Conservation (phyloP, 2,888 invertebrate species). For the Gasteruption jaculator region DNA sequence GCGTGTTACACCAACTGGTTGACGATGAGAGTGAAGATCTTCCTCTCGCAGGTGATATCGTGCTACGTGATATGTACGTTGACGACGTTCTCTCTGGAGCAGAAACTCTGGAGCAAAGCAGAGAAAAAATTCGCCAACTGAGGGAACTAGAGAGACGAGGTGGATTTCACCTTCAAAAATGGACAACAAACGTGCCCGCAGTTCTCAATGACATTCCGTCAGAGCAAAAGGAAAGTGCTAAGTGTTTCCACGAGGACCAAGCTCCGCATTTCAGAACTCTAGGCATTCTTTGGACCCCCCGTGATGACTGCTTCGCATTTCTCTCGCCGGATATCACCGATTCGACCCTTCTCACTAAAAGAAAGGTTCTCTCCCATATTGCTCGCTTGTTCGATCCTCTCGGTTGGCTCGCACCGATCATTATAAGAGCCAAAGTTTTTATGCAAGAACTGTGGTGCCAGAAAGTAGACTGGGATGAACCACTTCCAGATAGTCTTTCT, state of each 20-base stretch:
- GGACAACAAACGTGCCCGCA: constrained; percentile 11
- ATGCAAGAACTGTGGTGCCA: constrained; percentile 17
- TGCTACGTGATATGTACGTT: constrained; percentile 16
- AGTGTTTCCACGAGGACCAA: neutral
- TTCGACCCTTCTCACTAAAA: constrained; percentile 11
- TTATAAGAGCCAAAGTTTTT: constrained; percentile 18
- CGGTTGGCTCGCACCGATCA: constrained; percentile 18
- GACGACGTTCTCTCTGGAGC: constrained; percentile 20
- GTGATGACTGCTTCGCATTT: constrained; percentile 15
- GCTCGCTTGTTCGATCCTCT: constrained; percentile 19
- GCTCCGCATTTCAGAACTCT: constrained; percentile 12
- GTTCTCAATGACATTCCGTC: constrained; percentile 2
- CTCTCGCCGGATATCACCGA: neutral
- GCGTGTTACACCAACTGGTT: constrained; percentile 10
- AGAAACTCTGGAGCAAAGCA: constrained; percentile 6
- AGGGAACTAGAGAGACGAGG: constrained; percentile 9
- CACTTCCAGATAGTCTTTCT: constrained; percentile 9
- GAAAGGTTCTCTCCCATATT: constrained; percentile 10
- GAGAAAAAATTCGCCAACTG: constrained; percentile 11
- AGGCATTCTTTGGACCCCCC: constrained; percentile 16
- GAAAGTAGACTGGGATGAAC: constrained; percentile 13
- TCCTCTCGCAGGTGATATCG: constrained; percentile 8
- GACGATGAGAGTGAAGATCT: constrained; percentile 7
- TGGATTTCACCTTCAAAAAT: constrained; percentile 16
- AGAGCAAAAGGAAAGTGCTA: neutral